Evolutionary conservation across 2,113 vertebrate species (phyloP), one percentile per base, ranked within the genome.

Genomic region (Phoenicopterus ruber): DNA sequence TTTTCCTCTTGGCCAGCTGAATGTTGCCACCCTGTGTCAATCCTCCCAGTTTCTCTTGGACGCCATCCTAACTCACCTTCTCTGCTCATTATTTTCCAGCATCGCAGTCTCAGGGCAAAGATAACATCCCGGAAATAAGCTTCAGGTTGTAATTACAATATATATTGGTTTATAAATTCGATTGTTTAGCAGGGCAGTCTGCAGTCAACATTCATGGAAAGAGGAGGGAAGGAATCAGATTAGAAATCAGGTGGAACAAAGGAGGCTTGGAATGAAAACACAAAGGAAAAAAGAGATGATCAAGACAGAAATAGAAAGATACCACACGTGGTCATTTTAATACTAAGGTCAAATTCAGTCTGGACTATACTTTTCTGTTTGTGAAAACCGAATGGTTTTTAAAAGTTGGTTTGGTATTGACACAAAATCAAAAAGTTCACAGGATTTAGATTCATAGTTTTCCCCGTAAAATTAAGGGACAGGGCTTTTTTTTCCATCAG

Each of bases 51-150:
- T 86, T 82, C 57, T 89, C 40, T 44, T 79, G 88, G 92, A 88
- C 93, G 25, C 38, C 70, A 87, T 81, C 84, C 81, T 84, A 69
- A 61, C 77, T 89, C 81, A 72, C 80, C 77, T 91, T 55, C 72
- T 86, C 81, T 49, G 36, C 81, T 96, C 81, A 85, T 96, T 95
- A 72, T 97, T 93, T 94, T 81, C 66, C 70, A 91, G 17, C 47
- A 67, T 42, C 3, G 0, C 67, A 66, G 85, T 57, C 63, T 74
- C 50, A 28, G 36, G 67, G 77, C 65, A 83, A 82, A 96, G 96
- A 97, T 97, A 97, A 92, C 91, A 93, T 94, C 89, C 93, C 71
- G 82, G 96, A 97, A 97, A 96, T 97, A 85, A 96, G 93, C 87
- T 94, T 73, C 91, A 93, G 93, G 59, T 96, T 89, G 92, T 97